Percentiles rank a stretch among this genome's conserved stretches.
Evolutionary conservation across 2,113 vertebrate species (phyloP).

Genomic region (Tringa solitaria): DNA sequence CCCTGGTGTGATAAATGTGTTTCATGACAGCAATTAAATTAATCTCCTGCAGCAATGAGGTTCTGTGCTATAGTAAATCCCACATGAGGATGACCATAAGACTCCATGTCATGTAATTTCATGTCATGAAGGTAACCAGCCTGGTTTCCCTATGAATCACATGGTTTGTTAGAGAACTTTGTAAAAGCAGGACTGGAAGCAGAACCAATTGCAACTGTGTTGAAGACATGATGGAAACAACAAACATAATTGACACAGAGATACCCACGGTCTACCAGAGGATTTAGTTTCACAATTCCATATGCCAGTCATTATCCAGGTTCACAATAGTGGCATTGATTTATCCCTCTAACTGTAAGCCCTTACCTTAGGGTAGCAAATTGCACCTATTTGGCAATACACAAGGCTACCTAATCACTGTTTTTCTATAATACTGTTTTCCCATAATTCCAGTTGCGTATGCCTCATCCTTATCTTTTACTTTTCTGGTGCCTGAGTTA

Average conservation of each 20-base stretch:
- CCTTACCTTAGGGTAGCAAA: background rate
- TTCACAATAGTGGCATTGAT: background rate
- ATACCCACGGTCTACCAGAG: background rate
- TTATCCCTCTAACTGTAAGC: background rate
- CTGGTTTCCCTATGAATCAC: background rate
- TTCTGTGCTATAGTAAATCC: background rate
- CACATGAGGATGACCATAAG: background rate
- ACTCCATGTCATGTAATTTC: background rate
- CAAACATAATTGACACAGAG: background rate
- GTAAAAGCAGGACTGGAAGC: background rate
- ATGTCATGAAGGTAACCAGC: background rate
- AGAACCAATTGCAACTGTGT: background rate
- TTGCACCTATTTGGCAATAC: background rate
- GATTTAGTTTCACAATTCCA: background rate
- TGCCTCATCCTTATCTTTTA: background rate
- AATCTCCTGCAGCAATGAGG: background rate
- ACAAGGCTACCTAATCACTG: background rate
- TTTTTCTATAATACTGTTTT: background rate
- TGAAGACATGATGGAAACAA: background rate
- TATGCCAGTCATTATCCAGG: background rate
- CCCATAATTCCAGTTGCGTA: background rate
- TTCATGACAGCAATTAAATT: background rate
- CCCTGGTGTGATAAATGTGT: background rate
- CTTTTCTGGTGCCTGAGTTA: background rate
- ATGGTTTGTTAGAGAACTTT: background rate